These are phyloP conservation scores for Diachrysia chrysitis DNA, from an alignment of 2,888 invertebrate genomes.

Conservation along the genomic window DNA sequence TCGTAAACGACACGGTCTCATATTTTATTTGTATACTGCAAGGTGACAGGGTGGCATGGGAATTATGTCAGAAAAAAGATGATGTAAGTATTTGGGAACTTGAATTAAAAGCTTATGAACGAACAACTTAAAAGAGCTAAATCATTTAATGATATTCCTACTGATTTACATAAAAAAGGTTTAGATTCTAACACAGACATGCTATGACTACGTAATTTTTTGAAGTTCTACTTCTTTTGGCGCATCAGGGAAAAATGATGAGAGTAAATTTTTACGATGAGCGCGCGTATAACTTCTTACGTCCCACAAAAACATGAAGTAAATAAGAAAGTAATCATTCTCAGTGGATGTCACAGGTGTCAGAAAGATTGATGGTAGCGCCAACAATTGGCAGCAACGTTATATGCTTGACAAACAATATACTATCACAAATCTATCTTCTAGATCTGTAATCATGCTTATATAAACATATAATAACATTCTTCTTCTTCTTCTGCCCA, in stretches of 20 bases:
- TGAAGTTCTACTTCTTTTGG: no score
- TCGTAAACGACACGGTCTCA: conserved; percentile 32
- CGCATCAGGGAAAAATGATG: no score
- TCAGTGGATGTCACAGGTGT: neutral
- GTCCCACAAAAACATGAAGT: no score
- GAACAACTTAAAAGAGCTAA: no score
- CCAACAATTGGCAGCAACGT: neutral
- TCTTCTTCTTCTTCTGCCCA: no score
- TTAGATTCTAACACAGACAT: no score
- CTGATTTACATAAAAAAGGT: no score
- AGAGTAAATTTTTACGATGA: no score
- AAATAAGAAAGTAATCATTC: neutral
- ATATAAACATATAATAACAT: neutral
- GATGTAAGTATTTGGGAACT: neutral
- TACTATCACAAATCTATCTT: neutral
- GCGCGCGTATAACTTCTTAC: no score
- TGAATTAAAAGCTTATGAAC: no score
- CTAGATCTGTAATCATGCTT: neutral
- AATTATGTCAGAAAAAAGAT: neutral
- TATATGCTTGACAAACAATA: neutral
- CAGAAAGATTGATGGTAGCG: neutral
- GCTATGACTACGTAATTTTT: no score
- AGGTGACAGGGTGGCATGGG: conserved; percentile 11
- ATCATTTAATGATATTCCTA: no score
- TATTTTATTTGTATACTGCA: conserved; percentile 34